Percentiles rank a stretch among this genome's conserved stretches.
Conservation (phyloP, 2,113 vertebrate genomes). For the Malurus alboscapulatus region DNA sequence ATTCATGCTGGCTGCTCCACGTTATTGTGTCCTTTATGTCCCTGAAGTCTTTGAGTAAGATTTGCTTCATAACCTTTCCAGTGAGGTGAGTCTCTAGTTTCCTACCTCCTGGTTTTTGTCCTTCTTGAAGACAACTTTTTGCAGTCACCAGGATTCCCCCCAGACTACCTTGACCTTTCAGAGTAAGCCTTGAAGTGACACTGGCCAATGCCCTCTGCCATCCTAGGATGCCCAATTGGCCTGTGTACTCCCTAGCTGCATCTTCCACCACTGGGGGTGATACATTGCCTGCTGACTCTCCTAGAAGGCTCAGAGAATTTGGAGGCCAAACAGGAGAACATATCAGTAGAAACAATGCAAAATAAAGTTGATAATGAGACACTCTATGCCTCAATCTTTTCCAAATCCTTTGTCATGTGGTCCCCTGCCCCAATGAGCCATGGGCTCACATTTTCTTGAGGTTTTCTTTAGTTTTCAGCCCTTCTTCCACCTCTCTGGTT, state of each 20-base stretch:
- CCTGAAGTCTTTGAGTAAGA: neutral
- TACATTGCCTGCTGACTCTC: neutral
- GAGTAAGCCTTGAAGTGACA: neutral
- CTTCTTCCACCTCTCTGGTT: neutral
- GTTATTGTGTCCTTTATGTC: neutral
- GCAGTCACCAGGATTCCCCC: neutral
- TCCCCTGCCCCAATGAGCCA: neutral
- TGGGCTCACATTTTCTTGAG: neutral
- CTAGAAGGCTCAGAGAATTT: neutral
- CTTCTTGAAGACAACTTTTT: neutral
- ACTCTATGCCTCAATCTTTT: neutral
- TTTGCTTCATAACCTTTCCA: neutral
- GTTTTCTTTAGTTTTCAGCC: neutral
- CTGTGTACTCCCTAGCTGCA: neutral
- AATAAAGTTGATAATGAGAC: neutral
- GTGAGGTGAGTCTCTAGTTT: neutral
- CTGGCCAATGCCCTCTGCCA: neutral
- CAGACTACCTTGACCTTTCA: neutral
- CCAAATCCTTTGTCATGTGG: neutral
- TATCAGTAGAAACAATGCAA: neutral
- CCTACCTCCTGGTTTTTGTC: neutral
- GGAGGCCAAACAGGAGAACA: neutral
- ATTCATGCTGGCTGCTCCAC: neutral
- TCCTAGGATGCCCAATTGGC: neutral
- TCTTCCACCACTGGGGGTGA: neutral